Conservation (phyloP, 1,140 invertebrate genomes). For the Rhopalosiphum maidis region DNA sequence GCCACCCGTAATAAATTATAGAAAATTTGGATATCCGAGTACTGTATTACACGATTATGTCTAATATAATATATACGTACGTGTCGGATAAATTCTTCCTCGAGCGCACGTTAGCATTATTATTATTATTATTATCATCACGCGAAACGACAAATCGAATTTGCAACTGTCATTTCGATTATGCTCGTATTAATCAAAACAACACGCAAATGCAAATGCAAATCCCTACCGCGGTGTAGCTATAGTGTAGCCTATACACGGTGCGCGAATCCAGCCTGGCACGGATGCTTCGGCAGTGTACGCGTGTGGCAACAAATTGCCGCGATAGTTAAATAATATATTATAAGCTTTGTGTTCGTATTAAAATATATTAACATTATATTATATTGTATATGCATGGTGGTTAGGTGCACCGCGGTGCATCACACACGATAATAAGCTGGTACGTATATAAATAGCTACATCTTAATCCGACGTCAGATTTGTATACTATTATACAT, state of each 20-base stretch:
- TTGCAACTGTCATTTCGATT: not conserved
- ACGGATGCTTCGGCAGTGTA: not conserved
- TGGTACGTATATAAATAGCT: not conserved
- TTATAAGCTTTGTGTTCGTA: not conserved
- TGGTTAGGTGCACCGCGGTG: not conserved
- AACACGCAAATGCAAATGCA: not conserved
- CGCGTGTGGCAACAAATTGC: not conserved
- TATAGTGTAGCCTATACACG: not conserved
- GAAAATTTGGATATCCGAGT: not conserved
- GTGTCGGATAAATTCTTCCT: not conserved
- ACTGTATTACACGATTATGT: not conserved
- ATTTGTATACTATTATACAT: not conserved
- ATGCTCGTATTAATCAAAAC: constrained; percentile 1
- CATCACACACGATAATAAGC: constrained; percentile 8
- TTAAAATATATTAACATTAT: not conserved
- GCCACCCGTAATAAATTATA: not conserved
- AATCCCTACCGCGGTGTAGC: not conserved
- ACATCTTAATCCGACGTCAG: constrained; percentile 21
- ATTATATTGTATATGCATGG: not conserved
- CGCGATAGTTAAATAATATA: not conserved
- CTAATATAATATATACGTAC: not conserved
- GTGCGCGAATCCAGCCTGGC: too few species aligned
- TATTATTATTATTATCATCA: not conserved
- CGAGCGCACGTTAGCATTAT: not conserved
- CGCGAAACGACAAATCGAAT: not conserved